These are phyloP conservation scores for Grammomys dolichurus DNA, from an alignment of 2,113 vertebrate genomes.

Conservation along the genomic window DNA sequence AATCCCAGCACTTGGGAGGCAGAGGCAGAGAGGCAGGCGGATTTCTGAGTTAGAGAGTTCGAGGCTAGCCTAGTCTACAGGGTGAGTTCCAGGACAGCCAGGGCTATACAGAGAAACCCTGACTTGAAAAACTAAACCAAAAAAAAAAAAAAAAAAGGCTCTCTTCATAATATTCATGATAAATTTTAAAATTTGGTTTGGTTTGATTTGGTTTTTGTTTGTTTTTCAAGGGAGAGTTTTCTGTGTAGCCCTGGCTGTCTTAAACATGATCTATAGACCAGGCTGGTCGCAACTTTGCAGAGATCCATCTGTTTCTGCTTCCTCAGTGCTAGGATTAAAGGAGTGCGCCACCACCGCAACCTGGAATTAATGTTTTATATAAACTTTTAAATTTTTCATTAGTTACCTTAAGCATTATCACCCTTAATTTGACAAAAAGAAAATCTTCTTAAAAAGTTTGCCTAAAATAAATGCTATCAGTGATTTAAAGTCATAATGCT, in stretches of 20 bases:
- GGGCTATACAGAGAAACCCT: too few relatives aligned
- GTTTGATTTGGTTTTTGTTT: background rate
- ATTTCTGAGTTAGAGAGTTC: too few relatives aligned
- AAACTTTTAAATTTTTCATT: slow-evolving; percentile 37
- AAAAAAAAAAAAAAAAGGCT: background rate
- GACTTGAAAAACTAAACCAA: too few relatives aligned
- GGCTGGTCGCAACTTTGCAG: background rate
- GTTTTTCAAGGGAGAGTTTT: background rate
- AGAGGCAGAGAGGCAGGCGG: too few relatives aligned
- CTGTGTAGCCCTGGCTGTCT: background rate
- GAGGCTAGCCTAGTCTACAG: too few relatives aligned
- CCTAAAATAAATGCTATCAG: slow-evolving; percentile 11
- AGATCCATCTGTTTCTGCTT: background rate
- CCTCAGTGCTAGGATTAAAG: background rate
- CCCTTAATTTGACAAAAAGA: slow-evolving; percentile 10
- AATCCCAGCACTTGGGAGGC: too few relatives aligned
- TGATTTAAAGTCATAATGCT: slow-evolving; percentile 19
- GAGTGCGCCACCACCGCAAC: too few relatives aligned
- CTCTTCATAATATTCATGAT: background rate
- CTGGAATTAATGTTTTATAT: background rate
- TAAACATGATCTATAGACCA: background rate
- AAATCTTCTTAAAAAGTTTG: background rate
- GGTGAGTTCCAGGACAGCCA: too few relatives aligned
- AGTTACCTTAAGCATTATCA: slow-evolving; percentile 26
- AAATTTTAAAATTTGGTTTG: background rate